Base-by-base conservation (phyloP, 2,113 vertebrate species). In the Ochotona curzoniae region DNA sequence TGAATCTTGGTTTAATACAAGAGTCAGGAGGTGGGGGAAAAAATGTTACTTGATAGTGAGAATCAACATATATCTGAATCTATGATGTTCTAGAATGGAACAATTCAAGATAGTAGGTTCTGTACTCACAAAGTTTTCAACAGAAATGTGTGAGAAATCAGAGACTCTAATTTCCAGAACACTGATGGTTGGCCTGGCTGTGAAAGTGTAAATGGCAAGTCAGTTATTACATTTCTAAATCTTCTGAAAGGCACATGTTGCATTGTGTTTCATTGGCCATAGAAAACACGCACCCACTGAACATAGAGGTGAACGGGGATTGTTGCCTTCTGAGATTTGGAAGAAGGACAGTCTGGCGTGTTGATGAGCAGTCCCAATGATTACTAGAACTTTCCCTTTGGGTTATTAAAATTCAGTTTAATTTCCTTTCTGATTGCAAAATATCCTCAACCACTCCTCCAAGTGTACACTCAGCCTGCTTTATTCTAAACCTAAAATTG, bases 41-140 rank as follows among this genome's bases (percentile, higher is more conserved):
- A 28, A 23, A 74, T 28, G 7, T 70, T 47, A 35, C 28, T 25
- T 57, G 49, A 32, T 20, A 64, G 4, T 14, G 2, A 70, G 23
- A 57, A 4, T 5, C 28, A 38, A 3, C 17, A 54, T 35, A 8
- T 57, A 80, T 60, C n/a, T 44, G 20, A 54, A 54, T 92, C 30
- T 18, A 18, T 44, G 25, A 10, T 7, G 63, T 70, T 20, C 25
- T n/a, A 1, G 17, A 35, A 81, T 38, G 64, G 87, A 23, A 54
- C 6, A 1, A 75, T 70, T 75, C 63, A 69, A 94, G 85, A 84
- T 11, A 83, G 2, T 54, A 35, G 14, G 12, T 79, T 32, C 66
- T 83, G 83, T 86, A 70, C 71, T 78, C 60, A 70, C 26, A 92
- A 80, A 87, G 51, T 74, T 83, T 83, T 80, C 78, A 90, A 44